Percentiles rank a stretch among this genome's conserved stretches.
Conservation (phyloP, 2,113 vertebrate genomes). For the Elachura formosa region DNA sequence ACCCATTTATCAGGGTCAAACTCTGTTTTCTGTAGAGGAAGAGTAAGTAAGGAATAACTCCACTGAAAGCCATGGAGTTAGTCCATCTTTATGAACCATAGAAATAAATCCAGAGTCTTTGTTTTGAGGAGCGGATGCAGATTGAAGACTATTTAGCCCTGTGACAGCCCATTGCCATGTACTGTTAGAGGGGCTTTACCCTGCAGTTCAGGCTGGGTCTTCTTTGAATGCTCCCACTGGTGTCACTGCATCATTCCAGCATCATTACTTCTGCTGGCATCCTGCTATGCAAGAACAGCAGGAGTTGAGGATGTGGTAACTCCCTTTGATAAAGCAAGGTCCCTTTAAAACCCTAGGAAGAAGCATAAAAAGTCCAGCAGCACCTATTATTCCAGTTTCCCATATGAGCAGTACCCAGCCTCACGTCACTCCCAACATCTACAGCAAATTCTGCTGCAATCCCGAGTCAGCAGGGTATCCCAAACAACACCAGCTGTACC, state of each 20-base stretch:
- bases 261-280: neutral
- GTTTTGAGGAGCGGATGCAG: neutral
- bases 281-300: neutral
- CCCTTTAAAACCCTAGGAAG: neutral
- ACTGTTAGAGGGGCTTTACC: fast-evolving
- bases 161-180: neutral
- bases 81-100: fast-evolving
- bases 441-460: neutral
- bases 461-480: neutral
- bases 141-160: neutral
- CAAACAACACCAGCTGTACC: neutral
- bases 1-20: neutral
- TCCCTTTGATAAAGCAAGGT: conserved; percentile 28
- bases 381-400: neutral
- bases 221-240: neutral
- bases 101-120: neutral
- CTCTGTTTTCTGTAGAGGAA: neutral
- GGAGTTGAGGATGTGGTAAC: neutral
- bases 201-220: neutral
- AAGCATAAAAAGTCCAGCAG: neutral
- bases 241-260: fast-evolving
- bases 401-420: neutral
- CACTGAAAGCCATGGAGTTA: neutral
- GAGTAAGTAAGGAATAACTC: neutral
- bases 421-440: neutral